Evolutionary conservation across 2,113 vertebrate species (phyloP).

Genomic region (Pseudorhombus dupliciocellatus): DNA sequence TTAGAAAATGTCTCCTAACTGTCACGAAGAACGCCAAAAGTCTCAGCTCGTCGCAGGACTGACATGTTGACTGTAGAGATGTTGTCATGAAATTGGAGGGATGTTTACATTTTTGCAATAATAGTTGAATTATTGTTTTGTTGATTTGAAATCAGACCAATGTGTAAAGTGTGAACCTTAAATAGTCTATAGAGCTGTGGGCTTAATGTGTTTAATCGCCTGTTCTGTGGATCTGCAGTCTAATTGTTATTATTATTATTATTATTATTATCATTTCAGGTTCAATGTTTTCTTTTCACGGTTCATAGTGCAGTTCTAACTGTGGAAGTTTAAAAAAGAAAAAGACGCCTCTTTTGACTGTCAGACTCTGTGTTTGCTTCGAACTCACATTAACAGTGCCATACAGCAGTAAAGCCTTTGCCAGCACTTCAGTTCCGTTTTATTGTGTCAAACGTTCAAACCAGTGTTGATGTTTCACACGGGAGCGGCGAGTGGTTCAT

Average conservation of each 20-base stretch:
- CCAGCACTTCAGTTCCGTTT: conserved; percentile 35
- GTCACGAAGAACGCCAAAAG: conserved; percentile 22
- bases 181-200: conserved; percentile 53
- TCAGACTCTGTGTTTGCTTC: conserved; percentile 45
- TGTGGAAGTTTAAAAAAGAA: conserved; percentile 43
- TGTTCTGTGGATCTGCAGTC: conserved; percentile 63
- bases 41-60: conserved; percentile 10
- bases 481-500: conserved; percentile 26
- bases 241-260: conserved; percentile 9
- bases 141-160: conserved; percentile 57
- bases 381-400: conserved; percentile 58
- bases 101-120: conserved; percentile 83
- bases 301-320: conserved; percentile 46
- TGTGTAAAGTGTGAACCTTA: conserved; percentile 58
- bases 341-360: conserved; percentile 54
- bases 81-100: conserved; percentile 65
- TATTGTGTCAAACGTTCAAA: conserved; percentile 36
- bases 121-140: conserved; percentile 70
- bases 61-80: conserved; percentile 52
- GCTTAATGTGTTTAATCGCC: conserved; percentile 55
- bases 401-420: conserved; percentile 51
- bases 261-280: conserved; percentile 57
- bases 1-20: not conserved
- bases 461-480: conserved; percentile 32
- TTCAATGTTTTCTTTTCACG: conserved; percentile 62